A percentile compares a stretch with the other conserved stretches of the same genome.
Conservation (phyloP, 2,888 invertebrate genomes). For the Eudemis profundana region DNA sequence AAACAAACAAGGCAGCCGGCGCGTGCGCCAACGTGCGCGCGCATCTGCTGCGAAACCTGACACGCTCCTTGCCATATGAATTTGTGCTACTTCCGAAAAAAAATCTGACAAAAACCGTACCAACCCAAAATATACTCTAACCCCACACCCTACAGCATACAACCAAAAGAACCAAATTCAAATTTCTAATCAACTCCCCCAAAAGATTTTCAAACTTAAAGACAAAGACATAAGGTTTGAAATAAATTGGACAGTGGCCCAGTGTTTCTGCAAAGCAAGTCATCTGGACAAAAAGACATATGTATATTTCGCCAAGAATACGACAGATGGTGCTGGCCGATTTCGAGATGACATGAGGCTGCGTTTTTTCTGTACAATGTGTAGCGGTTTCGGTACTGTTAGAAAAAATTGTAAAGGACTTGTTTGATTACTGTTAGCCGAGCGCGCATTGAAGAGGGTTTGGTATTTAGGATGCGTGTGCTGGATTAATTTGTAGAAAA, state of each 20-base stretch:
- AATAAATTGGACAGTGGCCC: slow-evolving; percentile 44
- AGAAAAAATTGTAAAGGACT: slow-evolving; percentile 35
- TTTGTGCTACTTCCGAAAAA: slow-evolving; percentile 77
- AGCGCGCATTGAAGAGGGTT: slow-evolving; percentile 28
- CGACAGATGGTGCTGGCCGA: slow-evolving; percentile 71
- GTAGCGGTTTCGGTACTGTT: slow-evolving; percentile 63
- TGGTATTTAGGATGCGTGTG: slow-evolving; percentile 18
- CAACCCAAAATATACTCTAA: slow-evolving; percentile 54
- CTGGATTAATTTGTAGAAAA: slow-evolving; percentile 22
- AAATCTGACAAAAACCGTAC: slow-evolving; percentile 50
- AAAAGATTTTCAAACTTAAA: slow-evolving; percentile 45
- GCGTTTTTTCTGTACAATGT: slow-evolving; percentile 62
- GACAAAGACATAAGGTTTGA: background rate
- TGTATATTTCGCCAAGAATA: slow-evolving; percentile 72
- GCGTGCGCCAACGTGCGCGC: slow-evolving; percentile 69
- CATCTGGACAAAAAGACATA: slow-evolving; percentile 76
- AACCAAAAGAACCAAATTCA: slow-evolving; percentile 39
- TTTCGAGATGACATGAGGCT: slow-evolving; percentile 64
- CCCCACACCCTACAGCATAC: slow-evolving; percentile 18
- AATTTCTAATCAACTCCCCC: slow-evolving; percentile 18
- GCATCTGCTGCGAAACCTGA: slow-evolving; percentile 83
- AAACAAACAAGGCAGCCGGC: slow-evolving; percentile 56
- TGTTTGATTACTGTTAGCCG: slow-evolving; percentile 41
- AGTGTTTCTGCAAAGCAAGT: slow-evolving; percentile 58
- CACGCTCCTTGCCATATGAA: slow-evolving; percentile 78